Base-by-base conservation (phyloP, 2,888 invertebrate genomes). In the Calameuta filiformis region DNA sequence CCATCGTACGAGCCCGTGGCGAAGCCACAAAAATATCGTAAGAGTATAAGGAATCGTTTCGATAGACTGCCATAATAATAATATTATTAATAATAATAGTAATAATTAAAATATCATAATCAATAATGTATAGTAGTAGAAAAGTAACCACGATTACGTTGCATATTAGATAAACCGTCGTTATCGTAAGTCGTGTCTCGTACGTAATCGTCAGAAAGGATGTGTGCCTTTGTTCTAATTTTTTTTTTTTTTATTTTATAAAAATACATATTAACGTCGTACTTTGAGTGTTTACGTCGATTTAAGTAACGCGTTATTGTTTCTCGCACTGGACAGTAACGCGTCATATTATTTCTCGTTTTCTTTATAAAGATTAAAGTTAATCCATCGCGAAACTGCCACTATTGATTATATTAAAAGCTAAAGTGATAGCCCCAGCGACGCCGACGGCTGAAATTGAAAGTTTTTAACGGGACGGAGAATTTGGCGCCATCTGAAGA, bases 51-150 rank as follows among this genome's bases (percentile, higher is more conserved):
- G 56, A 82, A 77, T 79, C 76, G 37, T 85, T 84, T 82, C 73
- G 79, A 85, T 77, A 84, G 82, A 85, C 85, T 85, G 85, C 85
- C 84, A 85, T 85, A 84, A 77, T 82, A 71, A 71, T 85, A 83
- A 85, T 84, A 33, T 71, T 78, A 40, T 15, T 40, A 15, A 15
- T 56, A 40, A 40, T 15, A 15, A 15, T 56, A 56, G 15, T 56
- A 56, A 56, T 56, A 56, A 56, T 9, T 56, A 56, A 2, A 71
- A 71, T 71, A 34, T 71, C 33, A 71, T 71, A 71, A 71, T 71
- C 71, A 9, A 71, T 33, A 33, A 71, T 71, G 33, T 71, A 71
- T 71, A 71, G 71, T 71, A 71, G 15, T 31, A 71, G 33, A 56
- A 56, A 23, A 56, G 56, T 56, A 56, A 56, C 23, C 56, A 56